Evolutionary conservation across 2,888 invertebrate genomes (phyloP), one percentile per base, ranked within the genome.

Genomic region (Lamellibrachia satsuma): DNA sequence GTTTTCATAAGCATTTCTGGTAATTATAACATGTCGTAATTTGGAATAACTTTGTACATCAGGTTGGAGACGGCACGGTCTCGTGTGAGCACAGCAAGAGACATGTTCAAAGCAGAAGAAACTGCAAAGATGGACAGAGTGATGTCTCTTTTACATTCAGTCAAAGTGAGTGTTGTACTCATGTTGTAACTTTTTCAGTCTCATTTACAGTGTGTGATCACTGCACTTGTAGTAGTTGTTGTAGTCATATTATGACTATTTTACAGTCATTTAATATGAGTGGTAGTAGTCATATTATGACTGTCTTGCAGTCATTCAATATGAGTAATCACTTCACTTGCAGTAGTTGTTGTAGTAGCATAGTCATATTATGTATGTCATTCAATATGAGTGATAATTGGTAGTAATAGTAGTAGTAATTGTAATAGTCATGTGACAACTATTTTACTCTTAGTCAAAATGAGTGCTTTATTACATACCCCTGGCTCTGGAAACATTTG

Each of bases 101-200:
- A 75, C 75, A 75, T 75, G 22, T 75, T 75, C 75, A 75, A 75
- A n/a, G 75, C 75, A 75, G 75, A 75, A 75, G 75, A 75, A 75
- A 75, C 75, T 22, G 75, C 75, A 3, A 75, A 75, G 22, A 75
- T 75, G 75, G 75, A 75, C 15, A 15, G 75, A 75, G 75, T 75
- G 22, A 75, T 75, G 75, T 75, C 75, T 75, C 75, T 75, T n/a
- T 75, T 75, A 6, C 75, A 75, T n/a, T 75, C 75, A 22, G 75
- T 75, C n/a, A 75, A 6, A 15, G 75, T 75, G 75, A 75, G 75
- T 75, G 6, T 22, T 75, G 6, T 6, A 15, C 75, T 6, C 4
- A 22, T 75, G 75, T 75, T 75, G 75, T 75, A 75, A n/a, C n/a
- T 75, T 15, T 75, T 75, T 15, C n/a, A 22, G 75, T 75, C 22